A percentile compares a stretch with the other conserved stretches of the same genome.
These are phyloP conservation scores for Nycticorax nycticorax DNA, from an alignment of 2,113 vertebrate genomes.

Conservation along the genomic window DNA sequence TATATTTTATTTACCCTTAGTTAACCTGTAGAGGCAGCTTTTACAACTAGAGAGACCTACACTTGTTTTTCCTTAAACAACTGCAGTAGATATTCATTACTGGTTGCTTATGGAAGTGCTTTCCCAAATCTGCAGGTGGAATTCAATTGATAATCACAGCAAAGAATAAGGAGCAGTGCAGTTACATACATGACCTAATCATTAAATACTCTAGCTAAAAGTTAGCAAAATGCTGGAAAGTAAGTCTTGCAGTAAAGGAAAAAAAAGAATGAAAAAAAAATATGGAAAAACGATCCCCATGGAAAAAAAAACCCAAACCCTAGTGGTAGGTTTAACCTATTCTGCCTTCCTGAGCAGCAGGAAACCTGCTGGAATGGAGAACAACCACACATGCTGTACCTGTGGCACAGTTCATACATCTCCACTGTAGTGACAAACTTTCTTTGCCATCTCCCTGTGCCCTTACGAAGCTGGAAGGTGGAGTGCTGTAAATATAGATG, in stretches of 20 bases:
- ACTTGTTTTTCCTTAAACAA: neutral
- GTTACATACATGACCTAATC: conserved; percentile 9
- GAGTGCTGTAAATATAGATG: neutral
- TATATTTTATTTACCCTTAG: neutral
- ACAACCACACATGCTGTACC: neutral
- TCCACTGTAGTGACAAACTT: neutral
- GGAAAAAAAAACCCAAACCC: neutral
- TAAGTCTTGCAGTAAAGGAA: neutral
- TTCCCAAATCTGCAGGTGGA: conserved; percentile 44
- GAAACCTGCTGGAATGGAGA: neutral
- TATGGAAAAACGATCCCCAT: neutral
- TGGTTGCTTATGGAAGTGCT: neutral
- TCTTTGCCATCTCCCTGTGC: neutral
- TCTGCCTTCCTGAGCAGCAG: neutral
- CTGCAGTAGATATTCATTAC: neutral
- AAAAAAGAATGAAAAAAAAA: neutral
- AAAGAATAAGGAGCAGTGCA: conserved; percentile 21
- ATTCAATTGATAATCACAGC: conserved; percentile 35
- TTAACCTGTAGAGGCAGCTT: neutral
- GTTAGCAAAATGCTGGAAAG: conserved; percentile 2
- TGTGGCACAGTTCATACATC: accelerated
- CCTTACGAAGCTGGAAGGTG: neutral
- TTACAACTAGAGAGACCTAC: neutral
- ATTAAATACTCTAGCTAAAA: conserved; percentile 35
- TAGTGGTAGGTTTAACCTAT: neutral